Evolutionary conservation across 2,888 invertebrate species (phyloP).

Genomic region (Ferdinandea cuprea): DNA sequence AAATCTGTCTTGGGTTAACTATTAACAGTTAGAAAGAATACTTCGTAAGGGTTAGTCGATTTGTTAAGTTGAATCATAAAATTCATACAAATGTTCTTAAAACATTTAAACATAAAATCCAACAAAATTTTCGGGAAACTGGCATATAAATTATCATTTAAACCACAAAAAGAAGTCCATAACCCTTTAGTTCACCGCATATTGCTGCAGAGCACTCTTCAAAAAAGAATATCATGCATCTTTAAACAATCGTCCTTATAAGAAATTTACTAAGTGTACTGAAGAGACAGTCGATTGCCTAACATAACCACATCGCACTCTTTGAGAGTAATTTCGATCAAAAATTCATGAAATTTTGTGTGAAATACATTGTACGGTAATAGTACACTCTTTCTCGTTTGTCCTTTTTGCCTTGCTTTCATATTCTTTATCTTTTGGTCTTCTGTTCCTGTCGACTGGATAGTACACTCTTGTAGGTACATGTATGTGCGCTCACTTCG

Average conservation of each 20-base stretch:
- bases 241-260: conserved; percentile 33
- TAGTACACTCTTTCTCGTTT: conserved; percentile 40
- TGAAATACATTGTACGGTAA: conserved; percentile 53
- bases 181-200: not conserved
- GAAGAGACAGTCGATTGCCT: conserved; percentile 28
- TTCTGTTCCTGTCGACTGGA: not conserved
- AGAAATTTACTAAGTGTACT: conserved; percentile 26
- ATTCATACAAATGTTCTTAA: too few relatives aligned
- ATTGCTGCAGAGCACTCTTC: not conserved
- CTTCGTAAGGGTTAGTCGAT: too few relatives aligned
- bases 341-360: conserved; percentile 69
- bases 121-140: not conserved
- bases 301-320: conserved; percentile 18
- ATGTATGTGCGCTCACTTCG: conserved; percentile 28
- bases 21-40: too few relatives aligned
- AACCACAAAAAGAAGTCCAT: not conserved
- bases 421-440: conserved; percentile 33
- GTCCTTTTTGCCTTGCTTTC: conserved; percentile 31
- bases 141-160: not conserved
- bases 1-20: too few relatives aligned
- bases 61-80: too few relatives aligned
- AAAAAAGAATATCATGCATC: conserved; percentile 16
- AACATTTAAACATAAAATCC: too few relatives aligned
- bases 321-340: conserved; percentile 47
- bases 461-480: conserved; percentile 6